These are phyloP conservation scores for Cylindroiulus punctatus DNA, from an alignment of 2,888 invertebrate genomes.

Conservation along the genomic window DNA sequence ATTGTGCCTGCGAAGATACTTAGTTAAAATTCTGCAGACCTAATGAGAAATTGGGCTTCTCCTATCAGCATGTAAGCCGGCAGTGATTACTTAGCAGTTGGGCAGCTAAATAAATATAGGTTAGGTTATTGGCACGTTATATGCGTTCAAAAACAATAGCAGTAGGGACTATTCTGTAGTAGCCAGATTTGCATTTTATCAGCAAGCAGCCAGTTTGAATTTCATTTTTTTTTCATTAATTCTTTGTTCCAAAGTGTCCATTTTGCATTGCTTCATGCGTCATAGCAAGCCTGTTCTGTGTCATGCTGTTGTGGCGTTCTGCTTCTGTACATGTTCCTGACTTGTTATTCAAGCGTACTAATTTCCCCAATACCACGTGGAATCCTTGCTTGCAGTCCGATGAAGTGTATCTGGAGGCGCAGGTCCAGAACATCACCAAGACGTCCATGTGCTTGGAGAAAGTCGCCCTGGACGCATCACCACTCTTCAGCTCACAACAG, in stretches of 20 bases:
- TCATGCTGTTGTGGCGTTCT: constrained; percentile 28
- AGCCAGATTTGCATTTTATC: not conserved
- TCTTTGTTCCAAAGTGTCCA: constrained; percentile 47
- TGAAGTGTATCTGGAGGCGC: constrained; percentile 78
- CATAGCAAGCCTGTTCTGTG: not conserved
- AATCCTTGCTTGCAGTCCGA: constrained; percentile 69
- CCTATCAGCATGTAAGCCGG: no score
- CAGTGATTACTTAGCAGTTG: no score
- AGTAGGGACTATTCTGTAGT: no score
- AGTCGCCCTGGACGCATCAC: constrained; percentile 91
- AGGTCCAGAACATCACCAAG: constrained; percentile 92
- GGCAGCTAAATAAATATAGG: no score
- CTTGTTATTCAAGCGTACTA: not conserved
- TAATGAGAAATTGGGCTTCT: no score
- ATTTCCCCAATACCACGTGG: not conserved
- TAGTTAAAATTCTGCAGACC: no score
- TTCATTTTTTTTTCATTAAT: not conserved
- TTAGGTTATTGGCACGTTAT: no score
- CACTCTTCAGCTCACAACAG: constrained; percentile 77
- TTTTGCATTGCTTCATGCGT: not conserved
- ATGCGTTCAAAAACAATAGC: no score
- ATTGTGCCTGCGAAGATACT: no score
- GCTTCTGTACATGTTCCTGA: not conserved
- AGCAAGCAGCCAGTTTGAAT: not conserved
- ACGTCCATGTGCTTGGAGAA: constrained; percentile 93